Base-by-base conservation (phyloP, 2,113 vertebrate genomes). In the Ranitomeya imitator region DNA sequence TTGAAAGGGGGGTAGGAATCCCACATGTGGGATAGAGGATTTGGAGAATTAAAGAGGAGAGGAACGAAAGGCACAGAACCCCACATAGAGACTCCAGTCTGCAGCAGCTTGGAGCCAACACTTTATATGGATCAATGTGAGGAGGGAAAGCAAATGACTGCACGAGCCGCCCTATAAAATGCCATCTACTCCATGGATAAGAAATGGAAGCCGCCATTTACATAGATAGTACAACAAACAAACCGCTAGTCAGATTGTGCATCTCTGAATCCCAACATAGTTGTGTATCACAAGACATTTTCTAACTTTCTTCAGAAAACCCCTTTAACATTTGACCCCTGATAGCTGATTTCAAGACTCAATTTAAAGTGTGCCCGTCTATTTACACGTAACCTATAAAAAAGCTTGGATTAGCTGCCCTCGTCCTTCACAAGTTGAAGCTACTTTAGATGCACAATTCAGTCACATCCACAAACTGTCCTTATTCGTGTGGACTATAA, bases 21-120 rank as follows among this genome's bases (percentile, higher is more conserved):
- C 79, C 79, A 76, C 79, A 74, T 82, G 86, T 61, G 79, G 85
- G 60, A 88, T 73, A 76, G 67, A 71, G 79, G 55, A 83, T 88
- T 83, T 82, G 45, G 16, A 63, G 57, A 77, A 77, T 84, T 84
- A 88, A 84, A 84, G 87, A 88, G 80, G 80, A 84, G 71, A 83
- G 87, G n/a, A 55, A 61, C n/a, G 71, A 88, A 87, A 65, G 85
- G 52, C 61, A 87, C 85, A 80, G 52, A 71, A 71, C 78, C 78
- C 63, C 86, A 79, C 85, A 87, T 71, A 59, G 65, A 80, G 85
- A 86, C 85, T 80, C 52, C 77, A 67, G 76, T 80, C 86, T 69
- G 59, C 57, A 61, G 54, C 74, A 61, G 23, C 85, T 19, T 60
- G 67, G 37, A 76, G 71, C 85, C 85, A 51, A 54, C 52, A 78